Evolutionary conservation across 2,888 invertebrate genomes (phyloP).

Genomic region (Dolichomitus sp.): DNA sequence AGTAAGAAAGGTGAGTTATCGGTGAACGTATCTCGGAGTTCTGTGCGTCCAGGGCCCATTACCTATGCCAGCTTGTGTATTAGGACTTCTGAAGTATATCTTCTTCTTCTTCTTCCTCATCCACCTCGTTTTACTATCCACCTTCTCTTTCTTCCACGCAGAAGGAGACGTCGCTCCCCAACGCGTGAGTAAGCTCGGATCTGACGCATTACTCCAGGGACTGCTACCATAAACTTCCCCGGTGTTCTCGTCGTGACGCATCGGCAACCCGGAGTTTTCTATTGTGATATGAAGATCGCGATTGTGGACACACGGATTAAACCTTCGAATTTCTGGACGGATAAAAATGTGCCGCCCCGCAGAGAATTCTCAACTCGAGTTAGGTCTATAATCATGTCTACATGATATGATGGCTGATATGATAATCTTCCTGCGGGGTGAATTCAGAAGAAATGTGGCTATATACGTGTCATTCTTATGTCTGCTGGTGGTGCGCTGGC

Average conservation of each 20-base stretch:
- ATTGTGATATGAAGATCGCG: constrained; percentile 52
- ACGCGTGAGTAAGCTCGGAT: constrained; percentile 56
- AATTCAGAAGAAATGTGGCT: neutral
- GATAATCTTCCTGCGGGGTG: constrained; percentile 15
- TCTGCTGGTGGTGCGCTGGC: no score
- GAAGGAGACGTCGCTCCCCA: constrained; percentile 39
- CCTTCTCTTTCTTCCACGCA: constrained; percentile 7
- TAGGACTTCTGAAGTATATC: constrained; percentile 49
- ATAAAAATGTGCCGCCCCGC: neutral
- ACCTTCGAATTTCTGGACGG: constrained; percentile 23
- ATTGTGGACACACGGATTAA: constrained; percentile 51
- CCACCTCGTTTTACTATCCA: neutral
- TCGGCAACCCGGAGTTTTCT: constrained; percentile 34
- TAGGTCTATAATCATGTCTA: constrained; percentile 22
- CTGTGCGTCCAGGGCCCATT: constrained; percentile 41
- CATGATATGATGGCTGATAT: neutral
- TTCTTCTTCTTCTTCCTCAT: constrained; percentile 25
- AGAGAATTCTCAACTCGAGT: neutral
- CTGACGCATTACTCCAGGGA: constrained; percentile 60
- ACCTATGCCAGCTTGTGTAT: constrained; percentile 59
- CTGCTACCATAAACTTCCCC: constrained; percentile 52
- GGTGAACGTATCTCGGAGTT: constrained; percentile 57
- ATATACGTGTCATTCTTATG: neutral
- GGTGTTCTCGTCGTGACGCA: constrained; percentile 43
- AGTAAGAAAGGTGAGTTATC: constrained; percentile 65